Evolutionary conservation across 2,888 invertebrate species (phyloP), one percentile per base, ranked within the genome.

Genomic region (Melinopterus prodromus): DNA sequence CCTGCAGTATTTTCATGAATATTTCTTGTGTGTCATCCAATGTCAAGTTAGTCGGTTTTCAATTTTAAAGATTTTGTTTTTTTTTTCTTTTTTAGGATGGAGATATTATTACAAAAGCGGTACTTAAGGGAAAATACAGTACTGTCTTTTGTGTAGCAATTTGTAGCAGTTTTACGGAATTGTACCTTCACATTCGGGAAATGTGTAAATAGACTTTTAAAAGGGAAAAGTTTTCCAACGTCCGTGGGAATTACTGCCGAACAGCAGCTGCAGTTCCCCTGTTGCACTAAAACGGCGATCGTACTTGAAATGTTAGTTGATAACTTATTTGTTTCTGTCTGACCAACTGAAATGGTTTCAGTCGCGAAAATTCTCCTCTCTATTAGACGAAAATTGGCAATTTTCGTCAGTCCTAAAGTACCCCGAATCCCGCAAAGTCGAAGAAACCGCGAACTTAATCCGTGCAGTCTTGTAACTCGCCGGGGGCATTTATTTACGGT

Each of bases 401-500:
- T 53, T 53, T 53, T 53, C 53, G 53, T 53, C 53, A 53, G 53
- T 9, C 53, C 9, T 53, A 53, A 53, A 53, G 12, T 53, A 53
- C 53, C 53, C 53, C 53, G 5, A 53, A 53, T 53, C 53, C 53
- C 53, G 53, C 12, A 53, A 53, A 53, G 53, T 53, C 53, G 53
- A 53, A 53, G 53, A 53, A 53, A 53, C 53, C 53, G 53, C 53
- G 53, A 9, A 3, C 53, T 53, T 53, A 53, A 53, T 53, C 53
- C 53, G 12, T 12, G 12, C 53, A 71, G 26, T 71, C 71, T 16
- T 71, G 71, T 26, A 26, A 71, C 71, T 71, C 71, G 16, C 71
- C 71, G 6, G 5, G 71, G 71, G 15, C 16, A 15, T 71, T 71
- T 16, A 26, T 71, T 71, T 16, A 26, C 71, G 26, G 26, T 71